Percentiles rank a stretch among this genome's conserved stretches.
These are phyloP conservation scores for Cetonia aurata DNA, from an alignment of 2,888 invertebrate species.

Conservation along the genomic window DNA sequence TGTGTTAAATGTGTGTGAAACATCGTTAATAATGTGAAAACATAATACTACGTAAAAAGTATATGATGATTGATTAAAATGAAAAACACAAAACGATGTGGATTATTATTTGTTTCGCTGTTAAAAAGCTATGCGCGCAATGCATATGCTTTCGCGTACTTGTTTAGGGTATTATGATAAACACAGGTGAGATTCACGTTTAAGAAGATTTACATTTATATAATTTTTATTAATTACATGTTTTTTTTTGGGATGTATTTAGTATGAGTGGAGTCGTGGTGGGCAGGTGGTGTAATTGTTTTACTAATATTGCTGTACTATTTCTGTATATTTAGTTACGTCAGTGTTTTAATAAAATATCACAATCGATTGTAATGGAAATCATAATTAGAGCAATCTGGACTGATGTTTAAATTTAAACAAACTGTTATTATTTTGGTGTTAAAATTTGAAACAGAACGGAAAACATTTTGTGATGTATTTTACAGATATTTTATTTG, in stretches of 20 bases:
- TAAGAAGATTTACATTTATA: slow-evolving; percentile 56
- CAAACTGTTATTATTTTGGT: no score
- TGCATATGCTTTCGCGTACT: slow-evolving; percentile 66
- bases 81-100: slow-evolving; percentile 53
- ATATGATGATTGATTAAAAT: slow-evolving; percentile 43
- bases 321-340: background rate
- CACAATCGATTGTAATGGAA: no score
- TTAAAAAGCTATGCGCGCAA: slow-evolving; percentile 66
- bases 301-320: slow-evolving; percentile 18
- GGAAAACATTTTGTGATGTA: no score
- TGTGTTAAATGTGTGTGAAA: slow-evolving; percentile 64
- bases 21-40: slow-evolving; percentile 58
- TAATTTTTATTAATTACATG: slow-evolving; percentile 50
- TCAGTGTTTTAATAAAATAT: background rate
- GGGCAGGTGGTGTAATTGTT: slow-evolving; percentile 29
- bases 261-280: slow-evolving; percentile 28
- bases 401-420: no score
- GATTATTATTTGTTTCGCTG: slow-evolving; percentile 56
- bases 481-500: no score
- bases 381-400: no score
- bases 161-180: slow-evolving; percentile 61
- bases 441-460: no score
- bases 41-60: slow-evolving; percentile 54
- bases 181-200: slow-evolving; percentile 66
- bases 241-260: slow-evolving; percentile 45